Evolutionary conservation across 1,140 invertebrate genomes (phyloP).

Genomic region (Hylyphantes graminicola): DNA sequence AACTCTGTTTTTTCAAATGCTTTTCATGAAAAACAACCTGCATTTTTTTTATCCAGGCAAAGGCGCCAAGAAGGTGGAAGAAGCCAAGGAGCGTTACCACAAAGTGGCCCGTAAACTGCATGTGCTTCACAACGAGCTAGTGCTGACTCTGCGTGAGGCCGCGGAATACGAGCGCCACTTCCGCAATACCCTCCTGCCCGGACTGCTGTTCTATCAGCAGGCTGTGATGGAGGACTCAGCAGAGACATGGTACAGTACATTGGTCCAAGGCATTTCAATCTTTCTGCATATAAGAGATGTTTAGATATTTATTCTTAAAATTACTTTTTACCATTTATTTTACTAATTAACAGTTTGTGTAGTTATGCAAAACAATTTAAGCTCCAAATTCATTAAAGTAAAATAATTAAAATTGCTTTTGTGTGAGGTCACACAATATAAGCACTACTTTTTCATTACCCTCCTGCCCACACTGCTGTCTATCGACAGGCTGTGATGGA

Average conservation of each 20-base stretch:
- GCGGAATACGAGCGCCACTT: conserved; percentile 88
- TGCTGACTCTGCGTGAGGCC: conserved; percentile 87
- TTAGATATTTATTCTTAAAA: no score
- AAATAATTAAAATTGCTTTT: no score
- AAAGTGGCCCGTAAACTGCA: conserved; percentile 89
- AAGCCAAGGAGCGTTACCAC: conserved; percentile 88
- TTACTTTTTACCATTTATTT: background rate
- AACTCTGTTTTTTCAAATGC: no score
- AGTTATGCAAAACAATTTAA: no score
- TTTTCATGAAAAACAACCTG: no score
- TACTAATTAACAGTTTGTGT: no score
- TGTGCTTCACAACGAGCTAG: conserved; percentile 92
- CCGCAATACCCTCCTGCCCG: conserved; percentile 84
- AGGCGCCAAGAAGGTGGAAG: conserved; percentile 73
- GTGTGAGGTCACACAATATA: conserved; percentile 87
- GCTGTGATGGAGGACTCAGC: conserved; percentile 80
- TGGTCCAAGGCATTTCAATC: no score
- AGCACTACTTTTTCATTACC: conserved; percentile 84
- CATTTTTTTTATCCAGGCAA: conserved; percentile 62
- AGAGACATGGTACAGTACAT: conserved; percentile 69
- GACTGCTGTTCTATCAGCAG: conserved; percentile 86
- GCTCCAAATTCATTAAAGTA: no score
- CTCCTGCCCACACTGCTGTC: conserved; percentile 85
- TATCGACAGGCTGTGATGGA: conserved; percentile 87
- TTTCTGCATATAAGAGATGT: no score